Evolutionary conservation across 2,797 vertebrate species (phyloP).

Genomic region (Trachurus trachurus): DNA sequence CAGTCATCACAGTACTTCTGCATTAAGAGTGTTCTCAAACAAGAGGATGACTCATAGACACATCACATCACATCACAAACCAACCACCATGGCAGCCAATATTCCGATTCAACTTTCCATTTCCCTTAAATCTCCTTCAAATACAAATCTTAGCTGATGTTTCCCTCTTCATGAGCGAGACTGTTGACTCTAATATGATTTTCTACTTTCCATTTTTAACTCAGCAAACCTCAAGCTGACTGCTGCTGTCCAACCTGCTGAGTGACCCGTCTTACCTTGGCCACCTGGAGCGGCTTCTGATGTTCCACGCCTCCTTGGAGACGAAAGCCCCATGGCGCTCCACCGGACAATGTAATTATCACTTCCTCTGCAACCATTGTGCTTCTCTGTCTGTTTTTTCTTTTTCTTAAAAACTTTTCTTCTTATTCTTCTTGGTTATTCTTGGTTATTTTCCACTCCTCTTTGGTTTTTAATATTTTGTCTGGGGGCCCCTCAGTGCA

Average conservation of each 20-base stretch:
- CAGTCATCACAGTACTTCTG: slow-evolving; percentile 57
- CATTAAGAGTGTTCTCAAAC: slow-evolving; percentile 56
- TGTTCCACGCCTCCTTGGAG: slow-evolving; percentile 97
- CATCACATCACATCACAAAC: slow-evolving; percentile 41
- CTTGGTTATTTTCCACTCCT: slow-evolving; percentile 45
- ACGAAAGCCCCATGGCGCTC: slow-evolving; percentile 98
- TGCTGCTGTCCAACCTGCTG: slow-evolving; percentile 8
- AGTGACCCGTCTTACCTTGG: slow-evolving; percentile 91
- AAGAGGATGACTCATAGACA: slow-evolving; percentile 70
- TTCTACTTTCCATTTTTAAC: slow-evolving; percentile 29
- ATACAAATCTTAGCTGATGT: slow-evolving; percentile 52
- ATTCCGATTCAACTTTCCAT: slow-evolving; percentile 65
- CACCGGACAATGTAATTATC: slow-evolving; percentile 93
- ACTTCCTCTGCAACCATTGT: slow-evolving; percentile 95
- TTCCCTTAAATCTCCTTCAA: slow-evolving; percentile 41
- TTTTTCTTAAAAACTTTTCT: slow-evolving; percentile 32
- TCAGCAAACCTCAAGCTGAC: slow-evolving; percentile 29
- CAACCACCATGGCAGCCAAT: slow-evolving; percentile 45
- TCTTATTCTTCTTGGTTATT: slow-evolving; percentile 55
- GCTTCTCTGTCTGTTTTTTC: slow-evolving; percentile 45
- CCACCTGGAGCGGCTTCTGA: slow-evolving; percentile 95
- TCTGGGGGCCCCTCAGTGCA: slow-evolving; percentile 73
- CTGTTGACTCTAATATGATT: slow-evolving; percentile 9
- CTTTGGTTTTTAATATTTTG: slow-evolving; percentile 47
- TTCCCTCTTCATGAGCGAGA: slow-evolving; percentile 20